Evolutionary conservation across 2,113 vertebrate genomes (phyloP).

Genomic region (Pseudorasbora parva): DNA sequence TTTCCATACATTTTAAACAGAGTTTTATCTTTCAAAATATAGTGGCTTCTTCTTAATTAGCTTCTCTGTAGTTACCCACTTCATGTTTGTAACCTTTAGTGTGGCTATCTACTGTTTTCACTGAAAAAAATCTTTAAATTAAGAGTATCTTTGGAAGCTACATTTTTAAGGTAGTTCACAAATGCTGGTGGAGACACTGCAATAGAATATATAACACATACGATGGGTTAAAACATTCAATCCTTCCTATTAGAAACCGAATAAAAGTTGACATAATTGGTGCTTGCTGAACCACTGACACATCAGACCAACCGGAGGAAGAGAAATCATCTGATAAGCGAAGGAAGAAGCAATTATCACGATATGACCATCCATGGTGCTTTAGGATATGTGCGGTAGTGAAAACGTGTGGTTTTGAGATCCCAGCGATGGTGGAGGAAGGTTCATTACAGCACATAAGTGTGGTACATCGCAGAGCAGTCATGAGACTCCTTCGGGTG

Average conservation of each 20-base stretch:
- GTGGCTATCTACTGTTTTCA: too few relatives aligned
- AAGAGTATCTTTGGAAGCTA: background rate
- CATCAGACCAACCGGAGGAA: background rate
- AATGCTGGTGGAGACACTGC: background rate
- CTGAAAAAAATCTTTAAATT: background rate
- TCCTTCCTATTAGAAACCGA: background rate
- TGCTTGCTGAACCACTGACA: background rate
- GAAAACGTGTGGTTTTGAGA: conserved; percentile 30
- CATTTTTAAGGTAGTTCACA: background rate
- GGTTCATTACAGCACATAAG: conserved; percentile 37
- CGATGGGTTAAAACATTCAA: background rate
- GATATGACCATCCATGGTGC: conserved; percentile 12
- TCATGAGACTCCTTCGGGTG: conserved; percentile 56
- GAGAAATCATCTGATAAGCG: conserved; percentile 37
- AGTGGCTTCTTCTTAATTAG: background rate
- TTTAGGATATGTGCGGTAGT: conserved; percentile 30
- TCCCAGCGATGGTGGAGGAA: conserved; percentile 10
- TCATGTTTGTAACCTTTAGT: too few relatives aligned
- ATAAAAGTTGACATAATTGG: conserved; percentile 25
- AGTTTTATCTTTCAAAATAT: background rate
- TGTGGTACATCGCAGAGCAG: background rate
- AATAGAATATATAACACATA: conserved; percentile 23
- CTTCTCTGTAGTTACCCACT: background rate
- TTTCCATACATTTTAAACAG: background rate
- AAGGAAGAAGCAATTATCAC: conserved; percentile 44